Evolutionary conservation across 2,113 vertebrate genomes (phyloP).

Genomic region (Mesocricetus auratus): DNA sequence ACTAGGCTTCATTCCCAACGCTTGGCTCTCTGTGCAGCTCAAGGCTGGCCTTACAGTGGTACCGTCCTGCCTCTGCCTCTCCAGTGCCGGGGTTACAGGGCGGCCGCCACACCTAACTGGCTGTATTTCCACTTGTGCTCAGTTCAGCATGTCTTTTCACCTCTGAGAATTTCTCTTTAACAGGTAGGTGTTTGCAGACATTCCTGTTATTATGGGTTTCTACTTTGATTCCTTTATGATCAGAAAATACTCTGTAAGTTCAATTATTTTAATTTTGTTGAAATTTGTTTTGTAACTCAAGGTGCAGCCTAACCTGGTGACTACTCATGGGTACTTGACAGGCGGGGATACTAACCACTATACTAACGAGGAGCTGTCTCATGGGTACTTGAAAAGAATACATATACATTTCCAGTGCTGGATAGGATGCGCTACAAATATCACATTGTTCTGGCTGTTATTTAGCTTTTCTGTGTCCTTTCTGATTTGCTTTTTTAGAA

Average conservation of each 20-base stretch:
- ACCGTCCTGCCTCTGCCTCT: background rate
- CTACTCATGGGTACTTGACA: background rate
- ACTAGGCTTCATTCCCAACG: no score
- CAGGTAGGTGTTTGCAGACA: background rate
- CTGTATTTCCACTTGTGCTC: background rate
- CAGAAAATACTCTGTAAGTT: background rate
- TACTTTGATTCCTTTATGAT: background rate
- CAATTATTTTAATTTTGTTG: constrained; percentile 8
- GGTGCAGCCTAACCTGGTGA: background rate
- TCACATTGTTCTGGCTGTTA: background rate
- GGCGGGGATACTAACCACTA: no score
- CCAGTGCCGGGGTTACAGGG: background rate
- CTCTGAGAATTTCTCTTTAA: background rate
- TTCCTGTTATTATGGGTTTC: background rate
- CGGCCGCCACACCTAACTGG: background rate
- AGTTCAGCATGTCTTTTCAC: background rate
- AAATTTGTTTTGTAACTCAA: background rate
- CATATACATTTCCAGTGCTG: background rate
- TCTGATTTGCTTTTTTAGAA: background rate
- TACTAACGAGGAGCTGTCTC: no score
- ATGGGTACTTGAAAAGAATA: background rate
- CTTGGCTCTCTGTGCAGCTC: background rate
- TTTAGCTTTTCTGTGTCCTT: background rate
- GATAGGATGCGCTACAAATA: background rate
- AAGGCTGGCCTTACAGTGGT: background rate